Conservation (phyloP, 2,113 vertebrate genomes). For the Sminthopsis crassicaudata region DNA sequence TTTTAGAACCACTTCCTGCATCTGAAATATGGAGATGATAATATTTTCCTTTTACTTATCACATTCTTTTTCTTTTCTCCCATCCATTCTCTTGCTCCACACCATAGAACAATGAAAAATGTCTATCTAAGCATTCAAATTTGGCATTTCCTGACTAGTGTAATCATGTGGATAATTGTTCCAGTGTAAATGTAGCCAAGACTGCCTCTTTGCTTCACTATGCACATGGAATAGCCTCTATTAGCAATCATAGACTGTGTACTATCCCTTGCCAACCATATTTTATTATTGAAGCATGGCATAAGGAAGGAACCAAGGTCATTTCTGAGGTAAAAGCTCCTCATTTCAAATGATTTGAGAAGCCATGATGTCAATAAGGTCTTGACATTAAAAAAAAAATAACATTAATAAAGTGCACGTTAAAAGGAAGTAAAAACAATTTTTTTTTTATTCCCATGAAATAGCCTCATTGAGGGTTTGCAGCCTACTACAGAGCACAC, state of each 20-base stretch:
- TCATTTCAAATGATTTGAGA: neutral
- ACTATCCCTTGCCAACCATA: neutral
- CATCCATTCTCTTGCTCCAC: neutral
- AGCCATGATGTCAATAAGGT: neutral
- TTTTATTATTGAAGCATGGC: neutral
- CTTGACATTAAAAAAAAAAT: neutral
- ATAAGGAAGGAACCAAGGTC: neutral
- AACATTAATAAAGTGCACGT: neutral
- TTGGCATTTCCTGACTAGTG: neutral
- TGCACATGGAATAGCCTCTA: neutral
- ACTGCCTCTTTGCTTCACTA: neutral
- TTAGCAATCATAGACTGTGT: neutral
- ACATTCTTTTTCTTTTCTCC: neutral
- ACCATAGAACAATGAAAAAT: neutral
- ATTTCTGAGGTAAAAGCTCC: neutral
- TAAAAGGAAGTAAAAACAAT: neutral
- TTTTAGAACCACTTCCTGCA: neutral
- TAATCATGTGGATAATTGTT: neutral
- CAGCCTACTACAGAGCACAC: neutral
- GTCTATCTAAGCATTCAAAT: neutral
- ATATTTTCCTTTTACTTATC: neutral
- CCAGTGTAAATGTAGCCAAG: neutral
- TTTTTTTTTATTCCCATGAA: neutral
- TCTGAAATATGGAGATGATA: neutral
- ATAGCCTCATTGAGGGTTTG: neutral